Base-by-base conservation (phyloP, 2,888 invertebrate species). In the Lepidochitona cinerea region DNA sequence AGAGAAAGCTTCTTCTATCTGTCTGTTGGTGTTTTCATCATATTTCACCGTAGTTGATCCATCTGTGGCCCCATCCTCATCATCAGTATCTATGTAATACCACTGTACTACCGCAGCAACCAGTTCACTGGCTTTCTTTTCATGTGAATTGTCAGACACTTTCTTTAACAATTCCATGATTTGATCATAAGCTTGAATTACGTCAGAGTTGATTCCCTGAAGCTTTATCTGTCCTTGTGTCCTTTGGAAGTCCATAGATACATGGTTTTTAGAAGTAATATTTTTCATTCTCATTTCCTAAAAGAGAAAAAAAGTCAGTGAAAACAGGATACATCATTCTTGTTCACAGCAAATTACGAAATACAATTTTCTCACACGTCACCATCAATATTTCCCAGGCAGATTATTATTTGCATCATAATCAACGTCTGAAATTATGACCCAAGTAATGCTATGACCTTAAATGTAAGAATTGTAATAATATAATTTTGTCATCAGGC, bases 231-330 rank as follows among this genome's bases (percentile, higher is more conserved):
- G 76, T 29, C 77, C 79, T n/a, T 54, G 54, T 52, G 72, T 74
- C 59, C 75, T 76, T 70, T 79, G 77, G 59, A 76, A 73, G 49
- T 76, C 74, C 0, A 79, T 70, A 70, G 76, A 75, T 0, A 79
- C 74, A 7, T 75, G n/a, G n/a, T n/a, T n/a, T n/a, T n/a, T n/a
- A n/a, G n/a, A n/a, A n/a, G n/a, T n/a, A n/a, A n/a, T n/a, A n/a
- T n/a, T n/a, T n/a, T n/a, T n/a, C n/a, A n/a, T n/a, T n/a, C n/a
- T n/a, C n/a, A n/a, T n/a, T n/a, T n/a, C n/a, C n/a, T n/a, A n/a
- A n/a, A n/a, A n/a, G n/a, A n/a, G n/a, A n/a, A n/a, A n/a, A n/a
- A n/a, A n/a, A n/a, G n/a, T n/a, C n/a, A n/a, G n/a, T n/a, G n/a
- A n/a, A n/a, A n/a, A n/a, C n/a, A n/a, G n/a, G n/a, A n/a, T n/a